phyloP scores from a whole-genome alignment of 2,888 invertebrate species.

The Rhabditophanes sp. region DNA sequence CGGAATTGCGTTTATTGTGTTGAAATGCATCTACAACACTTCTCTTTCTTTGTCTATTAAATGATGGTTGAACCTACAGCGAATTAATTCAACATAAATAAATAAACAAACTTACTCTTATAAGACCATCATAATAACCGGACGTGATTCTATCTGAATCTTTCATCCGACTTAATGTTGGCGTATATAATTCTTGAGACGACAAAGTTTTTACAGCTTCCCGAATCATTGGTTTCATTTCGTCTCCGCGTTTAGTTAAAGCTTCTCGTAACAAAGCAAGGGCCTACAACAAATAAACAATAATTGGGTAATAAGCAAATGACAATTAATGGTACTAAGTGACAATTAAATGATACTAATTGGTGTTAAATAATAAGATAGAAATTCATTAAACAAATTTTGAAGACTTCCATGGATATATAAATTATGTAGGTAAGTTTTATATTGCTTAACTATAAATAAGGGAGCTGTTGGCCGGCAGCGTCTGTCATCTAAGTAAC shows the following conservation, averaged over 20 bases:
- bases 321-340: too few species aligned
- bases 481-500: too few species aligned
- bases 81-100: too few species aligned
- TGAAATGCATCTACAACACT: slow-evolving; percentile 40
- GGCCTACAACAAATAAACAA: too few species aligned
- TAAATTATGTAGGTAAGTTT: too few species aligned
- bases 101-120: slow-evolving; percentile 18
- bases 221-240: slow-evolving; percentile 17
- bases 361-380: too few species aligned
- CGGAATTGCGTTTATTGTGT: slow-evolving; percentile 20
- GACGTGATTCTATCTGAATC: slow-evolving; percentile 38
- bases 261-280: slow-evolving; percentile 8
- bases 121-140: slow-evolving; percentile 41
- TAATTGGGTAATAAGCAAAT: background rate
- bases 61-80: too few species aligned
- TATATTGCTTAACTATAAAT: too few species aligned
- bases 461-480: too few species aligned
- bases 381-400: too few species aligned
- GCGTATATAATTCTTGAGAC: slow-evolving; percentile 33
- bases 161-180: slow-evolving; percentile 33
- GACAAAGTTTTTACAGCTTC: slow-evolving; percentile 26
- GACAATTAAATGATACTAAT: too few species aligned
- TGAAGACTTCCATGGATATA: too few species aligned
- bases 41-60: slow-evolving; percentile 32
- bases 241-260: slow-evolving; percentile 20